Evolutionary conservation across 2,888 invertebrate genomes (phyloP), one percentile per base, ranked within the genome.

Genomic region (Empis livida): DNA sequence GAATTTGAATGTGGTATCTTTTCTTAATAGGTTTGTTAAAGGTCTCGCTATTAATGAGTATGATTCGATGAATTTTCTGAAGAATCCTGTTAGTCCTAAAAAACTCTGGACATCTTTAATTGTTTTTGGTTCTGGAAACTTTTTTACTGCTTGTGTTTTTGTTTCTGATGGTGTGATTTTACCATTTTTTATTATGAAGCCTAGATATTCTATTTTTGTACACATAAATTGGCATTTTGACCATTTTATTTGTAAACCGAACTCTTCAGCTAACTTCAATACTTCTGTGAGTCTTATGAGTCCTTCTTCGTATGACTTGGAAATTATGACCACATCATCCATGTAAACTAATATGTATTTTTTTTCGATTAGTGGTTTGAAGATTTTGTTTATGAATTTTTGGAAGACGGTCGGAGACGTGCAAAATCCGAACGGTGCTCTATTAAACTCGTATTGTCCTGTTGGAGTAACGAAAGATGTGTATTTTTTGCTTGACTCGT

Each of bases 71-170:
- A 48, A 46, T 14, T 50, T 48, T 13, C 48, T 44, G 31, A 47
- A 49, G 17, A 45, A 49, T 11, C 47, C 16, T 9, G 46, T 49
- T 2, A 43, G 39, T 46, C 58, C 59, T 10, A 57, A 44, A 38
- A 61, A 62, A 47, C 54, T 56, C 20, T 57, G 52, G 1, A 62
- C 38, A 39, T 57, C 47, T 27, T 59, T 57, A 2, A 55, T 32
- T 32, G 51, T 57, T 27, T 43, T 48, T 1, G 59, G 59, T n/a
- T 43, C 38, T 2, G 56, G 56, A 50, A 56, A 61, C 8, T 53
- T 50, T 15, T 45, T n/a, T n/a, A 61, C 54, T 1, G 55, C 56
- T 15, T 14, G 17, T n/a, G 53, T 51, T 47, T 61, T 61, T 10
- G 23, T 27, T 10, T 49, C 43, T 10, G 55, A 54, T 10, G 58